A percentile compares a stretch with the other conserved stretches of the same genome.
These are phyloP conservation scores for Ctenomys sociabilis DNA, from an alignment of 2,113 vertebrate species.

Conservation along the genomic window DNA sequence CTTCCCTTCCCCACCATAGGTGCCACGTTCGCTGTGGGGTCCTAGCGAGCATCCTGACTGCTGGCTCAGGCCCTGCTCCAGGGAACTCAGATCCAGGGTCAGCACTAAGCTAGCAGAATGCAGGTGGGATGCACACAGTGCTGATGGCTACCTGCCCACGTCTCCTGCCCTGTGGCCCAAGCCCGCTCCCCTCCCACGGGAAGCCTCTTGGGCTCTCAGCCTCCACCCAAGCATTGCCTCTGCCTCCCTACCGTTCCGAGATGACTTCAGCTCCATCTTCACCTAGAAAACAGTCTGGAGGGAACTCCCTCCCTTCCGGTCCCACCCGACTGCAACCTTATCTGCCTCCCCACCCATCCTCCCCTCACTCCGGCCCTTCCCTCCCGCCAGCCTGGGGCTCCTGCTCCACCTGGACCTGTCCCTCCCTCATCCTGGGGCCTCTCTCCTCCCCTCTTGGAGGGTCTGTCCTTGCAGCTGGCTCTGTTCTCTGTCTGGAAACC, in stretches of 20 bases:
- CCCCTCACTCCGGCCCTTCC: neutral
- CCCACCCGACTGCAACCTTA: conserved; percentile 27
- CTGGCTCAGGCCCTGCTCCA: neutral
- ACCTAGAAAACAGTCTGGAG: conserved; percentile 55
- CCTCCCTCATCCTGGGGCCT: neutral
- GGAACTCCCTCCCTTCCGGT: conserved; percentile 67
- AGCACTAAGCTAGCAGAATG: rapidly evolving
- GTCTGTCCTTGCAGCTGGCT: neutral
- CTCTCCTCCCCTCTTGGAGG: neutral
- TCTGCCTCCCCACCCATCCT: conserved; percentile 70
- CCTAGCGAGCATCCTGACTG: neutral
- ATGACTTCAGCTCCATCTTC: conserved; percentile 58
- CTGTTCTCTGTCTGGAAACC: neutral
- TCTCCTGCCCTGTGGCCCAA: rapidly evolving
- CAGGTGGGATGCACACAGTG: neutral
- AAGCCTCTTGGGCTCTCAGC: neutral
- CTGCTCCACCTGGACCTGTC: no score
- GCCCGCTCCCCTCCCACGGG: neutral
- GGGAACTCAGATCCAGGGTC: neutral
- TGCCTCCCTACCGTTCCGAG: neutral
- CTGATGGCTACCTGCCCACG: no score
- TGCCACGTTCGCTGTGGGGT: no score
- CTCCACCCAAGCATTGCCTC: rapidly evolving
- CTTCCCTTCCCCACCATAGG: neutral
- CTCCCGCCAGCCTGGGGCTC: neutral